These are phyloP conservation scores for Drosophila lutescens DNA, from an alignment of 2,888 invertebrate genomes.

Conservation along the genomic window DNA sequence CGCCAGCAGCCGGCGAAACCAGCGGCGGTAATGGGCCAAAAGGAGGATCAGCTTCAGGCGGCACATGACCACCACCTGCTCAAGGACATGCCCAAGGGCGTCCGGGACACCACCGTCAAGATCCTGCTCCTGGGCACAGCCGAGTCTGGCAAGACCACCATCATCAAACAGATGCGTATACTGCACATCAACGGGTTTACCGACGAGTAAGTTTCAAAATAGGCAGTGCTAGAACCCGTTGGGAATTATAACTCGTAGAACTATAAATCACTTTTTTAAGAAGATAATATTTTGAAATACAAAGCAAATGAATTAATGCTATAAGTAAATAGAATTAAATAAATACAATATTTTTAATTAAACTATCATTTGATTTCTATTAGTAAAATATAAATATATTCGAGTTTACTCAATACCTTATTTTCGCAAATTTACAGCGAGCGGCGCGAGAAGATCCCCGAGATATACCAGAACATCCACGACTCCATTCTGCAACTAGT, in stretches of 20 bases:
- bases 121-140: conserved; percentile 89
- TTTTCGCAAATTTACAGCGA: conserved; percentile 86
- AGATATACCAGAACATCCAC: conserved; percentile 90
- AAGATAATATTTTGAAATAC: no score
- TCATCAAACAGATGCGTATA: conserved; percentile 94
- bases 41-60: conserved; percentile 81
- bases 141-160: conserved; percentile 93
- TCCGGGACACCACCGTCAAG: conserved; percentile 85
- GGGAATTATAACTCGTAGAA: neutral
- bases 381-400: neutral
- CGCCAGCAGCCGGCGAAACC: conserved; percentile 63
- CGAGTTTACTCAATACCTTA: neutral
- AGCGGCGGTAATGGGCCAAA: conserved; percentile 29
- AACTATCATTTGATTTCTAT: no score
- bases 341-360: no score
- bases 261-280: no score
- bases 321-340: no score
- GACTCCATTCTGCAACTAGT: conserved; percentile 90
- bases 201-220: conserved; percentile 86
- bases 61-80: conserved; percentile 84
- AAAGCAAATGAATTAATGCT: no score
- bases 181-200: conserved; percentile 92
- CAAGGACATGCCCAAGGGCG: conserved; percentile 85
- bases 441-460: conserved; percentile 87
- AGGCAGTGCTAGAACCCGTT: neutral